These are phyloP conservation scores for Tyto alba DNA, from an alignment of 2,113 vertebrate species.

Conservation along the genomic window DNA sequence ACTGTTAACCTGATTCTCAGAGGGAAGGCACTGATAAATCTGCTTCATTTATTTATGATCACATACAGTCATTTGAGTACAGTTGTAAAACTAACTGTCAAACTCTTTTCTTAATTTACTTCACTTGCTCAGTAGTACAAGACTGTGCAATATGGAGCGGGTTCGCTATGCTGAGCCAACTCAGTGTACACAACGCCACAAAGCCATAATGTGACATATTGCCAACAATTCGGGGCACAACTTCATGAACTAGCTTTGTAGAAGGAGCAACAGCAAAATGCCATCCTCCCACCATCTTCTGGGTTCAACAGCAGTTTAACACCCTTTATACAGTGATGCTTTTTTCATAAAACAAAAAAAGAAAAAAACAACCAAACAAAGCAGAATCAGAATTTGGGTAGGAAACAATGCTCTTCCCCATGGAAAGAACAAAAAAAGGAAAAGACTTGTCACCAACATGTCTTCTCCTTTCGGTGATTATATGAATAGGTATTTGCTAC, in stretches of 20 bases:
- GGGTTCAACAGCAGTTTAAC: neutral
- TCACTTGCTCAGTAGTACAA: neutral
- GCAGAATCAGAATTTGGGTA: neutral
- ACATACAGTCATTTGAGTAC: neutral
- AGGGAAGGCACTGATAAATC: neutral
- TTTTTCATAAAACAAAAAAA: neutral
- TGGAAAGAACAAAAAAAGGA: neutral
- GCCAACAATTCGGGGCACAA: neutral
- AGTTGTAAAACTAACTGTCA: neutral
- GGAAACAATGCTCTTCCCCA: neutral
- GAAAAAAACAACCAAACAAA: too few species aligned
- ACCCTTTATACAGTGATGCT: neutral
- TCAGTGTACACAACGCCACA: accelerated
- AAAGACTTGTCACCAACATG: neutral
- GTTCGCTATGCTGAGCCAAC: neutral
- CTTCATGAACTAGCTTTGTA: neutral
- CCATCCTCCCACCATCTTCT: neutral
- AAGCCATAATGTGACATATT: accelerated
- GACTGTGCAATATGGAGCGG: neutral
- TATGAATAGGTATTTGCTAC: neutral
- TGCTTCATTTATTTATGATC: neutral
- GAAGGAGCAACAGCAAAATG: neutral
- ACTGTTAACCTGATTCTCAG: neutral
- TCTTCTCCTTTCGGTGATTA: neutral
- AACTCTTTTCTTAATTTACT: neutral